Conservation (phyloP, 2,888 invertebrate species). For the Ditula angustiorana region DNA sequence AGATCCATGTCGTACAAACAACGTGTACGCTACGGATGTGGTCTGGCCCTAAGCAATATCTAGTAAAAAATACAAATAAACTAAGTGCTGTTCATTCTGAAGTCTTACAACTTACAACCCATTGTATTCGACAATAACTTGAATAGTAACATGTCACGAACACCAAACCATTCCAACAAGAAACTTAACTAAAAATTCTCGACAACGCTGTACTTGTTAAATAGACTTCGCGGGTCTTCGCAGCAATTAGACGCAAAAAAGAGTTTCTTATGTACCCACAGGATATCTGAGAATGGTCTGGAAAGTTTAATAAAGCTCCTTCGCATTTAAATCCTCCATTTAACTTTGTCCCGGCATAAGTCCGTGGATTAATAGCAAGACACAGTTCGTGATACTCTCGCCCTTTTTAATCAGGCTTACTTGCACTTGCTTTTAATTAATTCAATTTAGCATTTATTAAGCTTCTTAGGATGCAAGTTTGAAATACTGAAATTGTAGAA, state of each 20-base stretch:
- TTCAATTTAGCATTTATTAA: conserved; percentile 44
- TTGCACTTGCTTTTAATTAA: conserved; percentile 54
- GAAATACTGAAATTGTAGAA: background rate
- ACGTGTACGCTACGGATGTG: no score
- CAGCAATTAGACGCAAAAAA: conserved; percentile 36
- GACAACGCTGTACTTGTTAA: conserved; percentile 26
- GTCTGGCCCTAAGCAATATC: no score
- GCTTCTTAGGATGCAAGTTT: conserved; percentile 28
- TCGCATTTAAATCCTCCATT: conserved; percentile 70
- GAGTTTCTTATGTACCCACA: conserved; percentile 43
- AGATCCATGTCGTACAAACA: no score
- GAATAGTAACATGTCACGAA: conserved; percentile 27
- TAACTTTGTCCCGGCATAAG: conserved; percentile 69
- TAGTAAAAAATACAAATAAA: no score
- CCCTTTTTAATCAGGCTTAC: conserved; percentile 63
- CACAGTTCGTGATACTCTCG: conserved; percentile 55
- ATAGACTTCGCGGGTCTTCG: conserved; percentile 32
- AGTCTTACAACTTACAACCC: no score
- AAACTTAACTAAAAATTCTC: conserved; percentile 31
- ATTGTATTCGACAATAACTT: background rate
- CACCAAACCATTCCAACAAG: background rate
- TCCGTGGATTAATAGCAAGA: conserved; percentile 67
- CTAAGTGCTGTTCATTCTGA: no score
- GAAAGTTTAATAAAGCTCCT: conserved; percentile 64
- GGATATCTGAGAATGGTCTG: conserved; percentile 53